Conservation (phyloP, 2,888 invertebrate species). For the Alitta virens region DNA sequence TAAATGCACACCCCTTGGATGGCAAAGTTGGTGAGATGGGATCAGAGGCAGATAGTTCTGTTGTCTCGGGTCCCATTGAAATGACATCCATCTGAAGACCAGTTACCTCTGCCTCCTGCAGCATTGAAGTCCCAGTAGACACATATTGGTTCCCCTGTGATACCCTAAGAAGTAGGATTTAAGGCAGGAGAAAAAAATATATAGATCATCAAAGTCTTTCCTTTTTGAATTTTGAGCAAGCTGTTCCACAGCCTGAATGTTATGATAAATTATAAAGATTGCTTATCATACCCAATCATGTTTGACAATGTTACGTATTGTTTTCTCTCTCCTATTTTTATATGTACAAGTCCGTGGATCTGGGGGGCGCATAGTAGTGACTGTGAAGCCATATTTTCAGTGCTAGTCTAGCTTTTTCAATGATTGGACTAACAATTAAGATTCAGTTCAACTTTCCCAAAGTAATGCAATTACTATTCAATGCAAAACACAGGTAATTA, state of each 20-base stretch:
- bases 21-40: constrained; percentile 52
- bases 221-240: too few relatives aligned
- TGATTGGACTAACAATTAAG: too few relatives aligned
- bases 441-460: too few relatives aligned
- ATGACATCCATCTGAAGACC: constrained; percentile 38
- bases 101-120: constrained; percentile 25
- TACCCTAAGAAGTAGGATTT: not conserved
- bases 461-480: too few relatives aligned
- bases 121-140: constrained; percentile 39
- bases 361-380: not conserved
- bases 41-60: constrained; percentile 40
- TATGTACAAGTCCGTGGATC: not conserved
- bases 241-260: too few relatives aligned
- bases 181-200: too few relatives aligned
- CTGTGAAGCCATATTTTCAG: not conserved
- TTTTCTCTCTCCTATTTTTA: too few relatives aligned
- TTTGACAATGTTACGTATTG: not conserved
- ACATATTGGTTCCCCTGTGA: constrained; percentile 9
- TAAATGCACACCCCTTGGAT: constrained; percentile 23
- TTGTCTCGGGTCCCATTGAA: constrained; percentile 27
- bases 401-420: too few relatives aligned
- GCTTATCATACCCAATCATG: too few relatives aligned
- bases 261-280: too few relatives aligned
- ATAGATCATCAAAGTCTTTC: too few relatives aligned
- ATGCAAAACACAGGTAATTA: too few relatives aligned